These are phyloP conservation scores for Arctocebus calabarensis DNA, from an alignment of 2,797 vertebrate genomes.

Conservation along the genomic window DNA sequence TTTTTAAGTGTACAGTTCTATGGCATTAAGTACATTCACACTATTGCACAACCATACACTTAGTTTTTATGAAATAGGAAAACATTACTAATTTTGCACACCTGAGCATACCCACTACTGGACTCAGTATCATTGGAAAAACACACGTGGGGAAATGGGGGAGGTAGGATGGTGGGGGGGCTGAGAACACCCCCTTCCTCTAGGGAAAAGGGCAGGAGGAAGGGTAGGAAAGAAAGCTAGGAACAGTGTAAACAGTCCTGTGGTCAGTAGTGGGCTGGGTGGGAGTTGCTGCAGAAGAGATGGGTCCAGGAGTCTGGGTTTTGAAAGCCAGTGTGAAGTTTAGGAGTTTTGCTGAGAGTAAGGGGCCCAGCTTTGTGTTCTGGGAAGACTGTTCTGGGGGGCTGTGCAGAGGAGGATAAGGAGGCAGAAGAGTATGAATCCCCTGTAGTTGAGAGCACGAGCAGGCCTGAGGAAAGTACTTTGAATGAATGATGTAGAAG, in stretches of 20 bases:
- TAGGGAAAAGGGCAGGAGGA: background rate
- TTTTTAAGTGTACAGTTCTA: constrained; percentile 4
- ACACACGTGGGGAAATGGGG: background rate
- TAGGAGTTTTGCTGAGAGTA: constrained; percentile 41
- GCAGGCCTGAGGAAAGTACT: background rate
- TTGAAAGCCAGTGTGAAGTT: constrained; percentile 10
- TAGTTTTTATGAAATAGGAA: constrained; percentile 51
- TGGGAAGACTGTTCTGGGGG: background rate
- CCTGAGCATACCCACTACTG: background rate
- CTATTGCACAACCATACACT: background rate
- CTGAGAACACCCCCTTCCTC: background rate
- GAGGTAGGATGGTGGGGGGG: background rate
- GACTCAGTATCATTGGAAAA: constrained; percentile 2
- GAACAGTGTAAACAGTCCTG: background rate
- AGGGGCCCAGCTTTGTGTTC: background rate
- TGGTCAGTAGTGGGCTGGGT: background rate
- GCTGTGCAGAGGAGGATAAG: background rate
- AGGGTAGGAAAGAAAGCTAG: background rate
- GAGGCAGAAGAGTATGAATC: background rate
- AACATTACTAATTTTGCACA: constrained; percentile 36
- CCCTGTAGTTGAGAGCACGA: background rate
- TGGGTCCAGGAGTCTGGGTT: background rate
- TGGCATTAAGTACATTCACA: background rate
- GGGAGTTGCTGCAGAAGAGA: background rate
- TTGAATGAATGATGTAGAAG: background rate